Base-by-base conservation (phyloP, 2,113 vertebrate species). In the Probosciger aterrimus region DNA sequence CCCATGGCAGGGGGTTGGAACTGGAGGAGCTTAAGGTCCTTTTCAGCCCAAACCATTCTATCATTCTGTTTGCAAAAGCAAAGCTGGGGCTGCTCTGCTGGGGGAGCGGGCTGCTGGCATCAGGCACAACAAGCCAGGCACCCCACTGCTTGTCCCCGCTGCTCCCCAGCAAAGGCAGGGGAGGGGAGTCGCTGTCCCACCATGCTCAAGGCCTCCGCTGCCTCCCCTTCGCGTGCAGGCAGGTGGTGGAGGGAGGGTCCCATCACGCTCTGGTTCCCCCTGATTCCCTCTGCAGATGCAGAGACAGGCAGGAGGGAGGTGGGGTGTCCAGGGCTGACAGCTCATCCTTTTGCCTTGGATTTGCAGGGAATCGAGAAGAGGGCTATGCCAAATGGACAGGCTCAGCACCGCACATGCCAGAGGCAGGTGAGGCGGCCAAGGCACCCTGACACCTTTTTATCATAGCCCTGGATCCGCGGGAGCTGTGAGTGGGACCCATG, bases 381-480 rank as follows among this genome's bases (percentile, higher is more conserved):
- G 35, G 41, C 47, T 47, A 0, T 0, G 4, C 30, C 80, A 37
- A 53, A 75, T 0, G 39, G 57, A 35, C 0, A 0, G 46, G 53
- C 35, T 49, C 47, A 3, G 52, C 1, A 2, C 53, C 2, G 0
- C 1, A 0, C 7, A 3, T 0, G 0, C 19, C 0, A 2, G 19
- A 52, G 41, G 18, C 31, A n/a, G 44, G 35, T 28, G 14, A 33
- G 57, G 70, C 0, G 1, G 24, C 74, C 2, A 1, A 55, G 46
- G 12, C 27, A 14, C 44, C 25, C n/a, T 3, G 1, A 22, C n/a
- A 39, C 35, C n/a, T n/a, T 59, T 63, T 46, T 27, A 30, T 55
- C 41, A 6, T 3, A 7, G 6, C 11, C 41, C 33, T 1, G 10
- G 64, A 28, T 30, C 60, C 69, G 3, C 1, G 3, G 60, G 39